A percentile compares a stretch with the other conserved stretches of the same genome.
phyloP scores from a whole-genome alignment of 2,888 invertebrate genomes.

The Macaria notata region DNA sequence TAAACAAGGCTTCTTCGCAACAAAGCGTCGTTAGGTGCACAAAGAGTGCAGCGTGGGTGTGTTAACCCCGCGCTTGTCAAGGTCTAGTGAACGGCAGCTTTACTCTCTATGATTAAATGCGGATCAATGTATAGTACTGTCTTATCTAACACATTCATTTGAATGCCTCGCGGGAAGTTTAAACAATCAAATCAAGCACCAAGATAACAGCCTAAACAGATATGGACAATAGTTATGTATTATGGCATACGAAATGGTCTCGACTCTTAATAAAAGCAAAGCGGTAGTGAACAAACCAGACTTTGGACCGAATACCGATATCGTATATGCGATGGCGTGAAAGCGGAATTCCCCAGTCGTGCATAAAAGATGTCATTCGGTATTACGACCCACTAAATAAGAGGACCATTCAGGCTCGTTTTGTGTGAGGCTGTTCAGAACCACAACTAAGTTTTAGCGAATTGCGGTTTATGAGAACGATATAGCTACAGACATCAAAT shows the following conservation, averaged over 20 bases:
- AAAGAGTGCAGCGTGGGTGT: conserved; percentile 31
- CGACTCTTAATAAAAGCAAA: neutral
- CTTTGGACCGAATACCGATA: neutral
- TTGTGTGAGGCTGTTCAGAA: neutral
- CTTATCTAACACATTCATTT: conserved; percentile 8
- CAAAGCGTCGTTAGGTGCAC: conserved; percentile 33
- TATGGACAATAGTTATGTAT: neutral
- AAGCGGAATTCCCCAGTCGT: conserved; percentile 8
- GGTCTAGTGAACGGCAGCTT: conserved; percentile 37
- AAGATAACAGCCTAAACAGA: neutral
- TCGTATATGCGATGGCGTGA: neutral
- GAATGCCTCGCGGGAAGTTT: conserved; percentile 1
- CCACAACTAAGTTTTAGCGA: neutral
- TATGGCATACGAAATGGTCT: neutral
- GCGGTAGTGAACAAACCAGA: neutral
- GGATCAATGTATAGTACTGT: conserved; percentile 20
- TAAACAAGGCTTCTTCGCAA: conserved; percentile 33
- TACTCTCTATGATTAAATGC: conserved; percentile 29
- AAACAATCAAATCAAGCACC: neutral
- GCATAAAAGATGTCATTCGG: conserved; percentile 8
- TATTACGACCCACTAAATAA: conserved; percentile 7
- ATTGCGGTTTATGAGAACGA: too few species aligned
- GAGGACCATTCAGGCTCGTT: neutral
- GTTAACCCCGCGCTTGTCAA: conserved; percentile 36
- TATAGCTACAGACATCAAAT: too few species aligned